Base-by-base conservation (phyloP, 2,113 vertebrate species). In the Crypturellus undulatus region DNA sequence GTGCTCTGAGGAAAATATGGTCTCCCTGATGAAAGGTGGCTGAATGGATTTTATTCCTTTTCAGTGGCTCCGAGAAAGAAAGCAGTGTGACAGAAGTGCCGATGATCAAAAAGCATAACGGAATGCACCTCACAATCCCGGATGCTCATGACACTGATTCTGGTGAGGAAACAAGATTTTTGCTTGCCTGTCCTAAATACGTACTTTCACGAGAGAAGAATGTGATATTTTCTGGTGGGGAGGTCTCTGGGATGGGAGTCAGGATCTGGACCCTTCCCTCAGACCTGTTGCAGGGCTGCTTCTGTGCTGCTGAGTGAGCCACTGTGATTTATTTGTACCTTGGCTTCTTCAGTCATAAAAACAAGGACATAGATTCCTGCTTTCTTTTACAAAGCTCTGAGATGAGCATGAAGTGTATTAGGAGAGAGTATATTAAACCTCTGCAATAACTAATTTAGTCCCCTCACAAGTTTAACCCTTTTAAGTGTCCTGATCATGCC, bases 71-170 rank as follows among this genome's bases (percentile, higher is more conserved):
- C 77, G 99, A 99, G 78, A 99, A 99, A 97, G 98, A 96, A 83
- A 98, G 98, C 97, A 99, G 98, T 49, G 92, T 98, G 25, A 98
- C 98, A 0, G 99, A 99, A 93, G 96, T 96, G 26, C 96, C 97
- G 7, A 52, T 97, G 38, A 97, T 97, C 95, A 98, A 98, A 75
- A 98, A 98, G 83, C 97, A 98, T 86, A 99, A 98, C 2, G 96
- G 98, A 84, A 89, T 99, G 62, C 98, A 99, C 95, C 99, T 99
- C 94, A 98, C 97, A 5, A 98, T 99, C 18, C 99, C 99, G 0
- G 99, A 99, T 89, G 98, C 99, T 93, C 99, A 99, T 15, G 99
- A 99, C 10, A 79, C 97, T 3, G 99, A 99, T 84, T 99, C 98
- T 3, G 98, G 99, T 99, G 93, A 98, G 98, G 63, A 87, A 78